Base-by-base conservation (phyloP, 2,888 invertebrate genomes). In the Homarus gammarus region DNA sequence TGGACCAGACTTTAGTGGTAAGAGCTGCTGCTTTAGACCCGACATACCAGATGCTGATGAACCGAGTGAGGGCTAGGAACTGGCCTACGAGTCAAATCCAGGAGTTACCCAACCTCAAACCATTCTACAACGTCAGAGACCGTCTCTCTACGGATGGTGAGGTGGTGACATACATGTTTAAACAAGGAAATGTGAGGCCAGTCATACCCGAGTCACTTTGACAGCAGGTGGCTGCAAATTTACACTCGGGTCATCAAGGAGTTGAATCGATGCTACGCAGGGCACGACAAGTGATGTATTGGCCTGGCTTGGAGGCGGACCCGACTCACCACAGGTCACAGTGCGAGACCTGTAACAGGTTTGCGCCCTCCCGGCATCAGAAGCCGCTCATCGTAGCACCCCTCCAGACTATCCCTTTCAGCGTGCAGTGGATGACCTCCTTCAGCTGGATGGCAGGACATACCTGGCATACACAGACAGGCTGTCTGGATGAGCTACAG, bases 401-500 rank as follows among this genome's bases (percentile, higher is more conserved):
- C 51, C 49, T 2, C 79, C 79, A 8, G 49, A 33, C 12, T 79
- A 79, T 2, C 56, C 79, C 6, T 79, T 79, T 18, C 56, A 79
- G 18, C 22, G 51, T 6, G 6, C 5, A 22, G 79, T 51, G 79
- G 56, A n/a, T 5, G 79, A 79, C 22, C 49, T 79, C 8, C n/a
- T 49, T 51, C 56, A 51, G n/a, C 56, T 79, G 33, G 6, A 51
- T 3, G 79, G 56, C 40, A 56, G 51, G n/a, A 2, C 6, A 0
- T 79, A 79, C n/a, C 22, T 51, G 27, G 79, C 36, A 8, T 79
- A 51, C 56, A 36, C 27, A 51, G 79, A 79, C 27, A 5, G 56
- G 61, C 27, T 79, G 22, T n/a, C n/a, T 2, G 79, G 79, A 22
- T 51, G 79, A n/a, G 22, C 51, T 2, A 56, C 3, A 49, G 31